Base-by-base conservation (phyloP, 2,797 vertebrate genomes). In the Holocentrus rufus region DNA sequence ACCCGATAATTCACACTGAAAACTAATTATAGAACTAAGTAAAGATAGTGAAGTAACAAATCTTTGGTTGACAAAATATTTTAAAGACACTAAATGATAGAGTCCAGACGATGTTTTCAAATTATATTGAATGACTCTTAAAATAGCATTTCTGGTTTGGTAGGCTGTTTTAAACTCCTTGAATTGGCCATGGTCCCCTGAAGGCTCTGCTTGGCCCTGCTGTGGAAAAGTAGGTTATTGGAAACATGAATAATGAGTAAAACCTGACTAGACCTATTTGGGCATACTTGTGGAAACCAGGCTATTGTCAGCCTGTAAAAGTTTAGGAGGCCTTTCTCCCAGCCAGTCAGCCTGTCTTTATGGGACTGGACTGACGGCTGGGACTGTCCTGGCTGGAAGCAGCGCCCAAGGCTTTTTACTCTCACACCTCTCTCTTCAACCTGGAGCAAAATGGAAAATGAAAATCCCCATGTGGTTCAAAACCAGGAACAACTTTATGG, bases 251-350 rank as follows among this genome's bases (percentile, higher is more conserved):
- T 60, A 72, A 62, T 74, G 64, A 74, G 74, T 74, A 63, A 54
- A 80, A 65, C 25, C 61, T 46, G 46, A 74, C 55, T 63, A 68
- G 69, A 68, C 77, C 69, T 61, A 42, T 80, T 79, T 54, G 42
- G 57, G 68, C 61, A 59, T 36, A 64, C 59, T 68, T 25, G 72
- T 82, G 76, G 84, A 82, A 82, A 67, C 74, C 69, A 64, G 77
- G 73, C 72, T 90, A 89, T 92, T 91, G 85, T 92, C 90, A 91
- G 90, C 86, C 88, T 87, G 88, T 94, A 92, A 93, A 94, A 91
- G 71, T 93, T 94, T 92, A 93, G 86, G 84, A 89, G 90, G 72
- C 69, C 86, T 73, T 82, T 83, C 64, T 54, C 71, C 72, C 77
- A 70, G 69, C 63, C 74, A 76, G 68, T 31, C 61, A 36, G 22